Conservation (phyloP, 1,140 invertebrate species). For the Drosophila pachea region DNA sequence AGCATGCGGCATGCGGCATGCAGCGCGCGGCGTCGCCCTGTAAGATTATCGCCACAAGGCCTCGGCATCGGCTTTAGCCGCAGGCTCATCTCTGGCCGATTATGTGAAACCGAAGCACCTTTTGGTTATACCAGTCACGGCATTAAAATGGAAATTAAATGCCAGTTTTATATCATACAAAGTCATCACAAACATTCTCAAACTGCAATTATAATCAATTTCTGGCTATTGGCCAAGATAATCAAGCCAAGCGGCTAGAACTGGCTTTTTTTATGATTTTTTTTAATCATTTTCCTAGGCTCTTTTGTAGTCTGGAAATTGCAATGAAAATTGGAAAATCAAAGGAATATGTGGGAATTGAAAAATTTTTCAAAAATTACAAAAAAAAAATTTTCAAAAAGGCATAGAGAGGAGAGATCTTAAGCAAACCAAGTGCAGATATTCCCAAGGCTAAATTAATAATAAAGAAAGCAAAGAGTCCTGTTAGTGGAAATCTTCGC, state of each 20-base stretch:
- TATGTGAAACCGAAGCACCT: conserved; percentile 1
- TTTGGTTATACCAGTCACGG: conserved; percentile 14
- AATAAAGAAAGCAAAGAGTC: no score
- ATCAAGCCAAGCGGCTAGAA: not conserved
- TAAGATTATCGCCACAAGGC: conserved; percentile 30
- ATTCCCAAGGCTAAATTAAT: no score
- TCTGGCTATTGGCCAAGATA: not conserved
- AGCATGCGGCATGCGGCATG: conserved; percentile 14
- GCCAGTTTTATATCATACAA: conserved; percentile 11
- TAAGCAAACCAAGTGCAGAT: no score
- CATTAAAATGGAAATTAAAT: conserved; percentile 25
- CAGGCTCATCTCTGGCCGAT: not conserved
- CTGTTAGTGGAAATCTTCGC: not conserved
- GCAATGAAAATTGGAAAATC: no score
- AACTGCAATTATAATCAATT: conserved; percentile 9
- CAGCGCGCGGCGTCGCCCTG: conserved; percentile 23
- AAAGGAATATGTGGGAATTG: no score
- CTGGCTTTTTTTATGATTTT: no score
- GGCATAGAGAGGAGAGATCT: no score
- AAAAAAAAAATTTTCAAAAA: no score
- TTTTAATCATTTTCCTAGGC: no score
- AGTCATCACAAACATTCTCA: conserved; percentile 9
- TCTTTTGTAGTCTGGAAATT: no score
- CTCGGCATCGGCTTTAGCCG: not conserved
- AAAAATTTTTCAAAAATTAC: no score